Conservation (phyloP, 2,113 vertebrate genomes). For the Podarcis cretensis region DNA sequence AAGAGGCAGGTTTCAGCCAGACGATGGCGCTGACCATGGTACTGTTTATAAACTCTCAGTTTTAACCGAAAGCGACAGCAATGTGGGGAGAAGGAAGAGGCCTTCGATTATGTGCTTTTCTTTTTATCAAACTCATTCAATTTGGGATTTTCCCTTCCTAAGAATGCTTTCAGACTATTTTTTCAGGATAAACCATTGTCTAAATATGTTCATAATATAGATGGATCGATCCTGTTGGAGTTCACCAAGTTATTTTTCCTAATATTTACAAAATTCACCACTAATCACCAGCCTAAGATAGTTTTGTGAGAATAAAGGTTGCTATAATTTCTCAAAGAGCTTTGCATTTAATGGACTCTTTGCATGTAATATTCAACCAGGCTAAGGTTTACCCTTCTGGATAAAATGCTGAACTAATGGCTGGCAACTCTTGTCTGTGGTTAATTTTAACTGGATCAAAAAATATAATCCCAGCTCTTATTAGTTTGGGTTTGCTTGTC, state of each 20-base stretch:
- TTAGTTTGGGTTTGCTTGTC: neutral
- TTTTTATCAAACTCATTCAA: neutral
- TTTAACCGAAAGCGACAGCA: neutral
- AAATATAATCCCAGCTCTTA: neutral
- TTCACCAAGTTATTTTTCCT: neutral
- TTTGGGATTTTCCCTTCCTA: neutral
- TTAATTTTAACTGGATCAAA: neutral
- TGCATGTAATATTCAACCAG: neutral
- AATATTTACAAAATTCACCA: neutral
- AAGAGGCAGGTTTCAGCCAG: neutral
- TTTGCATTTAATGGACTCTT: neutral
- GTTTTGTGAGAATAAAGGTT: neutral
- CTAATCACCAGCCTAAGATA: neutral
- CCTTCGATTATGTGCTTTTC: neutral
- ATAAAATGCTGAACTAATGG: neutral
- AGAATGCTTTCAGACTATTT: neutral
- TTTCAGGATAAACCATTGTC: neutral
- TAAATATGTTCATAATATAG: neutral
- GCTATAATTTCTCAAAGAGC: neutral
- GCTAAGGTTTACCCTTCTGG: neutral
- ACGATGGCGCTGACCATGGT: neutral
- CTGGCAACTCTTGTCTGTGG: neutral
- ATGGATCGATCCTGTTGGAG: neutral
- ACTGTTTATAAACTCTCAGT: neutral
- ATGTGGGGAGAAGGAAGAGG: neutral